A percentile compares a stretch with the other conserved stretches of the same genome.
phyloP scores from a whole-genome alignment of 1,140 invertebrate species.

The Drosophila serrata region DNA sequence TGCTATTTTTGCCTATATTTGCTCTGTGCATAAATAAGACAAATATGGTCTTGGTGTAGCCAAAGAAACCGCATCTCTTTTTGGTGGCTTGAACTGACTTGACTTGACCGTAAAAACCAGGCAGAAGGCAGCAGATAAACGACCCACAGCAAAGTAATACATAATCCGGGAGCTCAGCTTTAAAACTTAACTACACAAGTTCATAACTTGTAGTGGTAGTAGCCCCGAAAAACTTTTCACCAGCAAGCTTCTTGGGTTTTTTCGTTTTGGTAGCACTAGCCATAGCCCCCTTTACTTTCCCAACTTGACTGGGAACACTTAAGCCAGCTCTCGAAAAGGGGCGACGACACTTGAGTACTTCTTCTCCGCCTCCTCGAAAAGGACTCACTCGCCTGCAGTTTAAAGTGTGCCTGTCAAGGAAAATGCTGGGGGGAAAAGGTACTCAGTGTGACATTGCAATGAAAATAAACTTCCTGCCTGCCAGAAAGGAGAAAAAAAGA shows the following conservation, averaged over 20 bases:
- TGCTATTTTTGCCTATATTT: conserved; percentile 58
- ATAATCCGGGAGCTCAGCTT: conserved; percentile 77
- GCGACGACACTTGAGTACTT: conserved; percentile 36
- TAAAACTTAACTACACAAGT: conserved; percentile 79
- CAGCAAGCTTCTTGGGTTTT: not conserved
- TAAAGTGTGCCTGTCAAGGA: conserved; percentile 39
- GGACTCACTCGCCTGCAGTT: conserved; percentile 38
- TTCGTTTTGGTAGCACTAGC: not conserved
- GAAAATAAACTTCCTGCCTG: conserved; percentile 59
- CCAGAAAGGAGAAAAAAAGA: conserved; percentile 17
- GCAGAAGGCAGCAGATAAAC: conserved; percentile 50
- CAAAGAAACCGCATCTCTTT: conserved; percentile 27
- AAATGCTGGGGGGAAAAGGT: conserved; percentile 12
- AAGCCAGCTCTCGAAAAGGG: conserved; percentile 56
- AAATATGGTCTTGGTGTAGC: conserved; percentile 50
- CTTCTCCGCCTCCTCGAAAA: conserved; percentile 13
- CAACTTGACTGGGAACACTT: conserved; percentile 55
- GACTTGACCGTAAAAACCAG: conserved; percentile 63
- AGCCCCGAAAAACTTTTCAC: conserved; percentile 50
- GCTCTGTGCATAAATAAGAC: conserved; percentile 69
- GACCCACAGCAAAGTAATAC: conserved; percentile 74
- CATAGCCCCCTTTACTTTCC: conserved; percentile 20
- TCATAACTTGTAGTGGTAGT: conserved; percentile 71
- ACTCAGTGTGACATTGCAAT: conserved; percentile 64
- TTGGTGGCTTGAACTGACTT: not conserved